Evolutionary conservation across 2,888 invertebrate genomes (phyloP).

Genomic region (Brassicogethes aeneus): DNA sequence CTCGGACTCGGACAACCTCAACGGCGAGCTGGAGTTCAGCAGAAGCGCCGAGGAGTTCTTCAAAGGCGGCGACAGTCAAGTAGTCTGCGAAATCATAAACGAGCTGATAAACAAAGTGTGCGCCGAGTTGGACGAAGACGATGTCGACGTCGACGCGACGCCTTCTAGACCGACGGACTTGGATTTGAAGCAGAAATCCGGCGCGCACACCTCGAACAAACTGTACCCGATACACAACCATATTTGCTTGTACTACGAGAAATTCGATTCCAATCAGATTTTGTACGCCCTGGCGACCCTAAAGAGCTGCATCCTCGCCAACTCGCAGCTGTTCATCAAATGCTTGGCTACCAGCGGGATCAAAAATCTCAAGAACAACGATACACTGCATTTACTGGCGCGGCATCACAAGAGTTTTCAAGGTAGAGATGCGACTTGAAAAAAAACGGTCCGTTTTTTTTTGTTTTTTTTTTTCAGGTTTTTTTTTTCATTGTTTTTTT

Average conservation of each 20-base stretch:
- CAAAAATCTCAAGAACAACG: constrained; percentile 44
- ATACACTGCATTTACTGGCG: constrained; percentile 54
- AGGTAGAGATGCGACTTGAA: too few species aligned
- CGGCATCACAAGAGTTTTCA: constrained; percentile 74
- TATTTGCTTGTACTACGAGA: constrained; percentile 70
- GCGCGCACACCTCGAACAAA: constrained; percentile 26
- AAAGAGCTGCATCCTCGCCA: constrained; percentile 60
- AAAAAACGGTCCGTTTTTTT: too few species aligned
- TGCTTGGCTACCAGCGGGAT: constrained; percentile 67
- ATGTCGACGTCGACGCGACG: constrained; percentile 6
- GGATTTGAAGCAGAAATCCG: constrained; percentile 28
- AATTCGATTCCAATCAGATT: constrained; percentile 66
- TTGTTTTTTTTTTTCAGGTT: too few species aligned
- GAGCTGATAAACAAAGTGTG: constrained; percentile 49
- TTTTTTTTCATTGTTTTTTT: too few species aligned
- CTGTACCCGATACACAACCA: constrained; percentile 76
- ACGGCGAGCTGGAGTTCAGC: constrained; percentile 46
- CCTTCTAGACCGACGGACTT: constrained; percentile 24
- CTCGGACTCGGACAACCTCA: constrained; percentile 41
- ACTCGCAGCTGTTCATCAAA: constrained; percentile 64
- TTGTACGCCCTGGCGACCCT: constrained; percentile 67
- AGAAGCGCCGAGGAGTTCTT: constrained; percentile 62
- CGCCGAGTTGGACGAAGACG: constrained; percentile 23
- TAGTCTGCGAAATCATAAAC: constrained; percentile 50
- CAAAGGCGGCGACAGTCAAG: constrained; percentile 39